Conservation (phyloP, 2,888 invertebrate genomes). For the Drosophila leonis region DNA sequence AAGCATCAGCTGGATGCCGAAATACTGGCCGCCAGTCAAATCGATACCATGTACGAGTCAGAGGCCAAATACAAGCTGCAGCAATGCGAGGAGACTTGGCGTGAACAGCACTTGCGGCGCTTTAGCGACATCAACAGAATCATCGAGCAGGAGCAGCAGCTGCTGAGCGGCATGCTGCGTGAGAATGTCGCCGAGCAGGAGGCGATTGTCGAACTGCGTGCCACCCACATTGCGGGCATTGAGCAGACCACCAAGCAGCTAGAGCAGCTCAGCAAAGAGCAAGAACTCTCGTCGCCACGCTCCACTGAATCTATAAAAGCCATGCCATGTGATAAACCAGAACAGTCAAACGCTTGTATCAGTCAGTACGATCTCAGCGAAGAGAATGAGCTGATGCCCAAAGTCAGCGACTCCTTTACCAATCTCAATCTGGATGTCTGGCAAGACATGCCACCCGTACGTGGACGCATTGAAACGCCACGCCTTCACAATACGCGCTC, state of each 20-base stretch:
- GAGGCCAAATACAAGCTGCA: conserved; percentile 86
- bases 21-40: conserved; percentile 82
- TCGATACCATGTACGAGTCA: conserved; percentile 87
- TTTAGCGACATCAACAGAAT: conserved; percentile 84
- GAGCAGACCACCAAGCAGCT: conserved; percentile 84
- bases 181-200: conserved; percentile 80
- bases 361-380: conserved; percentile 20
- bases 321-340: neutral
- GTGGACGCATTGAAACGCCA: conserved; percentile 59
- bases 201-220: conserved; percentile 77
- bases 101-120: conserved; percentile 84
- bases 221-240: conserved; percentile 81
- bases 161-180: conserved; percentile 55
- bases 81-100: conserved; percentile 86
- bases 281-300: conserved; percentile 31
- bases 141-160: conserved; percentile 76
- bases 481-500: conserved; percentile 65
- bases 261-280: conserved; percentile 79
- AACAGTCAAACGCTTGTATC: neutral
- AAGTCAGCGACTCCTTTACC: conserved; percentile 69
- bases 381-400: conserved; percentile 34
- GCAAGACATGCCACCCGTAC: conserved; percentile 53
- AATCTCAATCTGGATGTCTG: conserved; percentile 82
- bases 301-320: neutral
- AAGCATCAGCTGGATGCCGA: conserved; percentile 85